Evolutionary conservation across 2,888 invertebrate genomes (phyloP), one percentile per base, ranked within the genome.

Genomic region (Dioctria rufipes): DNA sequence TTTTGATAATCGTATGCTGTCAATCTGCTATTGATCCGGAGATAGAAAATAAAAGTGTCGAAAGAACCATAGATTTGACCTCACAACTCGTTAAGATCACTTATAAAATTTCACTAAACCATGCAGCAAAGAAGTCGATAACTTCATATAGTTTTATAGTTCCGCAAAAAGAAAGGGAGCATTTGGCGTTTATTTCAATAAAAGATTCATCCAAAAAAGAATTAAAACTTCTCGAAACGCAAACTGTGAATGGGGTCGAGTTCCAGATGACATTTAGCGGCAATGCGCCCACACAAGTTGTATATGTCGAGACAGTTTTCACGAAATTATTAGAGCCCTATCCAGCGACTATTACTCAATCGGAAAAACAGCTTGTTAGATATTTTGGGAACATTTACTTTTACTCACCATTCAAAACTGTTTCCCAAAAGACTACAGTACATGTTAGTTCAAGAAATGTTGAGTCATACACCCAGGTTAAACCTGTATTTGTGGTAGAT

Each of bases 341-440:
- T 89, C 99, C 99, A 2, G 93, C 93, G 8, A 92, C 94, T 84
- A 98, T 99, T 82, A 92, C 93, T 0, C 99, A 99, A 88, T 94
- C 95, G 83, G 99, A 99, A 86, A 96, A 96, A 85, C 99, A 99
- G 86, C 91, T 97, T 83, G 96, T 99, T 0, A 92, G 95, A 84
- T 98, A 95, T 87, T 92, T 91, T 83, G 98, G 97, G 42, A 96
- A 94, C 86, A 91, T 95, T 80, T 95, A 96, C 87, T 91, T 95
- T 79, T 97, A 93, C 87, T 93, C 95, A 0, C 96, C 97, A 0
- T 99, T 99, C 88, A 87, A 90, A 80, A 94, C 96, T 0, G 88
- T 89, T 0, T 93, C 94, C 58, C 98, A 98, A 88, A 96, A 94
- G 84, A 96, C 97, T 0, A 93, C 91, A 8, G 92, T 99, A 5